Percentiles rank a stretch among this genome's conserved stretches.
Conservation (phyloP, 2,888 invertebrate species). For the Xestia xanthographa region DNA sequence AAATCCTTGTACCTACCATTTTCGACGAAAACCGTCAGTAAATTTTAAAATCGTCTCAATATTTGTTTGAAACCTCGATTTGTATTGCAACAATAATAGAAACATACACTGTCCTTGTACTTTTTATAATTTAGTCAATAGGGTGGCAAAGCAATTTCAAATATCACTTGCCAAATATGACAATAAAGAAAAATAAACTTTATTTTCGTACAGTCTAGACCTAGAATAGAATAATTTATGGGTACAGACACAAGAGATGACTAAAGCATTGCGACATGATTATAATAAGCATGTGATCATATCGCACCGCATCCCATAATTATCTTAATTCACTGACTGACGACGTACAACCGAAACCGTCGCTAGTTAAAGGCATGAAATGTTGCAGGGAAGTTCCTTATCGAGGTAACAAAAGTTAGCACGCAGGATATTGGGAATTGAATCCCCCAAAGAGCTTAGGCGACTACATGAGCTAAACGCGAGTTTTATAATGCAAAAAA, state of each 20-base stretch:
- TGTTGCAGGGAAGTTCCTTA: background rate
- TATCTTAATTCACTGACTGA: background rate
- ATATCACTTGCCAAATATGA: too few relatives aligned
- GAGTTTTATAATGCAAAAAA: too few relatives aligned
- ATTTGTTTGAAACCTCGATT: background rate
- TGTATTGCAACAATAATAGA: too few relatives aligned
- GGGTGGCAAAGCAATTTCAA: too few relatives aligned
- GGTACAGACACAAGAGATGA: constrained; percentile 12
- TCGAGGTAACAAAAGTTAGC: background rate
- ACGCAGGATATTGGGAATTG: background rate
- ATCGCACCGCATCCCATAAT: constrained; percentile 3
- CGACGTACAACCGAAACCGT: background rate
- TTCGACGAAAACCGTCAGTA: background rate
- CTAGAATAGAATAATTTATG: constrained; percentile 1
- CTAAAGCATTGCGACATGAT: constrained; percentile 36
- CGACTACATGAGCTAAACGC: too few relatives aligned
- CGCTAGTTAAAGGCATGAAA: background rate
- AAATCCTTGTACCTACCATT: background rate
- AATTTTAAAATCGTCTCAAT: background rate
- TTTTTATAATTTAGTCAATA: too few relatives aligned
- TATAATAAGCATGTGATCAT: constrained; percentile 11
- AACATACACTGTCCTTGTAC: too few relatives aligned
- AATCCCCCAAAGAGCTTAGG: background rate
- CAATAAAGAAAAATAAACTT: background rate
- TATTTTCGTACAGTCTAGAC: background rate